Percentiles rank a stretch among this genome's conserved stretches.
Evolutionary conservation across 2,888 invertebrate genomes (phyloP).

Genomic region (Lasioglossum vierecki): DNA sequence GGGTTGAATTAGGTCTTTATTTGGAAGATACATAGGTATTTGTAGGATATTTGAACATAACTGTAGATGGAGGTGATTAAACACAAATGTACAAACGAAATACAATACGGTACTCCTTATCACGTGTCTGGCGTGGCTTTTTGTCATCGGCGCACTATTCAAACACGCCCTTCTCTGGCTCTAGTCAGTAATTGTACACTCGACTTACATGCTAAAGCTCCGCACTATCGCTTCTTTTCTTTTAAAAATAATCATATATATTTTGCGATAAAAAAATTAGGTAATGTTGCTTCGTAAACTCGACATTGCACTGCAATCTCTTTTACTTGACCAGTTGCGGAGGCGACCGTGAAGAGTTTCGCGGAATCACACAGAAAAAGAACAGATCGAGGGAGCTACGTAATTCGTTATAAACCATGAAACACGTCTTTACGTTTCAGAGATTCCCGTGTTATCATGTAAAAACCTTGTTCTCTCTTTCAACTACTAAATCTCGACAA

Average conservation of each 20-base stretch:
- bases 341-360: slow-evolving; percentile 63
- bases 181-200: slow-evolving; percentile 73
- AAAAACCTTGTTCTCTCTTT: slow-evolving; percentile 37
- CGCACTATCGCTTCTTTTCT: slow-evolving; percentile 64
- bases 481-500: slow-evolving; percentile 60
- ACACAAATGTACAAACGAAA: slow-evolving; percentile 82
- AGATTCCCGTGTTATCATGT: slow-evolving; percentile 32
- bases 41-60: slow-evolving; percentile 75
- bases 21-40: slow-evolving; percentile 81
- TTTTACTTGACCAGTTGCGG: slow-evolving; percentile 61
- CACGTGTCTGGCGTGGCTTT: slow-evolving; percentile 57
- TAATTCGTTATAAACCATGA: slow-evolving; percentile 47
- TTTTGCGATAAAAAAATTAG: slow-evolving; percentile 71
- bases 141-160: slow-evolving; percentile 52
- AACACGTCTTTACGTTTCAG: slow-evolving; percentile 31
- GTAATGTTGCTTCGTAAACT: slow-evolving; percentile 68
- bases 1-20: slow-evolving; percentile 78
- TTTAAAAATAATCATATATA: slow-evolving; percentile 74
- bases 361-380: slow-evolving; percentile 69
- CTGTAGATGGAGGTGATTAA: slow-evolving; percentile 73
- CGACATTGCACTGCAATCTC: slow-evolving; percentile 70
- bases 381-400: slow-evolving; percentile 67
- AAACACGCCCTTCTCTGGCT: slow-evolving; percentile 37
- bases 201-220: slow-evolving; percentile 73
- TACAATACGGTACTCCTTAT: slow-evolving; percentile 77